Evolutionary conservation across 2,888 invertebrate species (phyloP).

Genomic region (Micropterix aruncella): DNA sequence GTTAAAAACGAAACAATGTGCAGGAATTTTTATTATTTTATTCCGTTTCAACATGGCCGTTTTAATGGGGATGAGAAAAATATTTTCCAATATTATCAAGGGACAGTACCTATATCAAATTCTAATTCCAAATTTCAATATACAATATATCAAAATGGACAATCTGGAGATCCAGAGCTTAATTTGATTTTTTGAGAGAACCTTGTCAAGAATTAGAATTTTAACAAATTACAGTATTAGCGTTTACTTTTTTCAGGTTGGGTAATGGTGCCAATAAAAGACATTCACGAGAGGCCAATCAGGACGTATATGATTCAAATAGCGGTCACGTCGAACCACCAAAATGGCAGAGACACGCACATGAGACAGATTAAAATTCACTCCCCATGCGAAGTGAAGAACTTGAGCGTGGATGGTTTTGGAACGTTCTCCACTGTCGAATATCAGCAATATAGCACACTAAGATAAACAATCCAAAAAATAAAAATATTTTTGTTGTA

Average conservation of each 20-base stretch:
- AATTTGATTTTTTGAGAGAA: constrained; percentile 11
- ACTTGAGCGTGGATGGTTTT: constrained; percentile 52
- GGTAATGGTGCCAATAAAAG: constrained; percentile 87
- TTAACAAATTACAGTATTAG: neutral
- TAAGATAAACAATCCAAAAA: constrained; percentile 43
- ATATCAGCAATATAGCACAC: constrained; percentile 69
- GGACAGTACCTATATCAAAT: too few species aligned
- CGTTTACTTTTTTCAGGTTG: constrained; percentile 50
- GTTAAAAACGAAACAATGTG: too few species aligned
- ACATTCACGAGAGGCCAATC: constrained; percentile 74
- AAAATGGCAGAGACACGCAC: constrained; percentile 97
- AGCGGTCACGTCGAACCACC: constrained; percentile 94
- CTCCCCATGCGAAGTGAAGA: constrained; percentile 61
- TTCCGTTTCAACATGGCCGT: too few species aligned
- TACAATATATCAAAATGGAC: too few species aligned
- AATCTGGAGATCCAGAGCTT: too few species aligned
- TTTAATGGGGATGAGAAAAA: too few species aligned
- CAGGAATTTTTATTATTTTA: too few species aligned
- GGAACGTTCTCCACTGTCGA: constrained; percentile 70
- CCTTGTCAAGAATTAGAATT: neutral
- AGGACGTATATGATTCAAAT: constrained; percentile 95
- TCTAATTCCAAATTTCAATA: too few species aligned
- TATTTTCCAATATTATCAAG: too few species aligned
- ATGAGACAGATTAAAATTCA: constrained; percentile 95
- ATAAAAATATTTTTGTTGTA: neutral